phyloP scores from a whole-genome alignment of 2,797 vertebrate species.

The Lepilemur ruficaudatus region DNA sequence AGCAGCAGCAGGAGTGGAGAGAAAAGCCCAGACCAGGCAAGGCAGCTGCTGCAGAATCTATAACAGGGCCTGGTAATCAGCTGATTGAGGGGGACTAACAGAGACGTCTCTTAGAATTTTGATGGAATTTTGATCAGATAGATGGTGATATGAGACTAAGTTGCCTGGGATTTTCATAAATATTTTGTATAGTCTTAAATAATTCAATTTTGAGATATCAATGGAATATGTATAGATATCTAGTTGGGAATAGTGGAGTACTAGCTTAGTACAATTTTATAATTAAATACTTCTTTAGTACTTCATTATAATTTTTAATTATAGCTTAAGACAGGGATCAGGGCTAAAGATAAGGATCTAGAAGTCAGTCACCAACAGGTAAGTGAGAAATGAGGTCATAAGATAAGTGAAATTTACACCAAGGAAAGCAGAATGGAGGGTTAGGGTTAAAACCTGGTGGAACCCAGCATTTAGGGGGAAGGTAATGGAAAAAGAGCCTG shows the following conservation, averaged over 20 bases:
- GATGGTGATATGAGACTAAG: background rate
- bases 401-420: background rate
- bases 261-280: background rate
- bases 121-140: background rate
- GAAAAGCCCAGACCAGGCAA: background rate
- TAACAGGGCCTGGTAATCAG: background rate
- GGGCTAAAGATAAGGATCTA: background rate
- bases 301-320: background rate
- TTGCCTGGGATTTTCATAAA: background rate
- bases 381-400: background rate
- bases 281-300: background rate
- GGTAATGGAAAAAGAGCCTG: background rate
- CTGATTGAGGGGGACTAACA: background rate
- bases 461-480: background rate
- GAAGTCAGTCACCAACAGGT: background rate
- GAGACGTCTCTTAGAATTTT: background rate
- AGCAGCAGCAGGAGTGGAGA: background rate
- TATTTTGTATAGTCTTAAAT: background rate
- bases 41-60: background rate
- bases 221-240: background rate
- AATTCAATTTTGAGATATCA: background rate
- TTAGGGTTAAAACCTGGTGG: background rate
- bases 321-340: background rate
- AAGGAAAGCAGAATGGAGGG: background rate
- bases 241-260: background rate